phyloP scores from a whole-genome alignment of 1,140 invertebrate species.

The Brachionus angularis region DNA sequence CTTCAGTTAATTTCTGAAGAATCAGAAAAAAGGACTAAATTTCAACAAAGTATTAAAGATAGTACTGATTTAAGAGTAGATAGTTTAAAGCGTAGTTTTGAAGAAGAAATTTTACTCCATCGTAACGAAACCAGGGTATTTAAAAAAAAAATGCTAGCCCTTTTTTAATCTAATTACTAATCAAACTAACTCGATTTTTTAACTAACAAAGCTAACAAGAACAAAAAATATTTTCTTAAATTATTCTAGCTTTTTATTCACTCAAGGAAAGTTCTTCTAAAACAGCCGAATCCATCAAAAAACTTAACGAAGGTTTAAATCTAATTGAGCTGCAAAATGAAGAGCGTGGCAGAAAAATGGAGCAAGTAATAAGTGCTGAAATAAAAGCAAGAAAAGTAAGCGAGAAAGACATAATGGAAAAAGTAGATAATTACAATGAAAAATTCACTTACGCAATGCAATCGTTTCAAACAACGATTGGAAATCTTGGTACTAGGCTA shows the following conservation, averaged over 20 bases:
- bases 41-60: not conserved
- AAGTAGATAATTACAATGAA: constrained; percentile 20
- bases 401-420: not conserved
- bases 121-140: constrained; percentile 1
- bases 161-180: not conserved
- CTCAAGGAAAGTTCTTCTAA: constrained; percentile 45
- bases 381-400: constrained; percentile 50
- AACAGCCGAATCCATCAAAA: constrained; percentile 52
- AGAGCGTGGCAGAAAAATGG: constrained; percentile 52
- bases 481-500: not conserved
- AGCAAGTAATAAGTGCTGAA: constrained; percentile 55
- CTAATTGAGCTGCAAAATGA: constrained; percentile 53
- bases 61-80: not conserved
- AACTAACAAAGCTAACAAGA: not conserved
- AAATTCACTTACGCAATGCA: constrained; percentile 9
- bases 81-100: not conserved
- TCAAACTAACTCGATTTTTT: not conserved
- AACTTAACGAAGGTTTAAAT: constrained; percentile 53
- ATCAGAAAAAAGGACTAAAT: not conserved
- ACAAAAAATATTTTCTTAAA: not conserved
- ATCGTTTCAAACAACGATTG: not conserved
- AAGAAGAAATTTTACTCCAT: constrained; percentile 6
- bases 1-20: not conserved
- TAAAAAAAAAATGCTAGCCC: too few relatives aligned
- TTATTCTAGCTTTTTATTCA: not conserved